Conservation (phyloP, 2,113 vertebrate species). For the Eurypyga helias region DNA sequence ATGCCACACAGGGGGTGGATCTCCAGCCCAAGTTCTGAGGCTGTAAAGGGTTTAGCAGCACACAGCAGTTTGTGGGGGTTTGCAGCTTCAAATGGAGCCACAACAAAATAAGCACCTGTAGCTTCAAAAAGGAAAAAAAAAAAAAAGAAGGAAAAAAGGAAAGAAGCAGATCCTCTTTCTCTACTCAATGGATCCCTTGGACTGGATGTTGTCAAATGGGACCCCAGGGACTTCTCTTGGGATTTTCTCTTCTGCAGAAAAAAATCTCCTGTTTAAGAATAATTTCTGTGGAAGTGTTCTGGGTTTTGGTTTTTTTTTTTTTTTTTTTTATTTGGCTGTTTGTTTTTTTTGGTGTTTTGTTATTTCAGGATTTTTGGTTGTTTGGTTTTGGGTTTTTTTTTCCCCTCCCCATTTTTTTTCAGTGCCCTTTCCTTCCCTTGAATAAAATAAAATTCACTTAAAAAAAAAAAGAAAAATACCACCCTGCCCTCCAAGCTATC, state of each 20-base stretch:
- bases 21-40: neutral
- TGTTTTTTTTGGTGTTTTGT: too few species aligned
- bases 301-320: too few species aligned
- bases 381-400: fast-evolving
- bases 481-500: neutral
- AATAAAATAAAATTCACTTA: neutral
- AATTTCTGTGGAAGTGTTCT: neutral
- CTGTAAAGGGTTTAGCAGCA: neutral
- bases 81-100: neutral
- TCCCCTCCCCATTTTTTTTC: neutral
- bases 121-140: neutral
- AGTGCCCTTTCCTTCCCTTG: neutral
- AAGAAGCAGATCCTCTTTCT: neutral
- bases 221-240: neutral
- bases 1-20: neutral
- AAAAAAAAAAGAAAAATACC: neutral
- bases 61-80: neutral
- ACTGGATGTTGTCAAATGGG: neutral
- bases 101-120: neutral
- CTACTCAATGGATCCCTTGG: neutral
- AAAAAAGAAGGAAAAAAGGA: neutral
- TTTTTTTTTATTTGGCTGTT: too few species aligned
- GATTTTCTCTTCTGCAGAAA: neutral
- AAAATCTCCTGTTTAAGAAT: neutral
- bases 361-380: too few species aligned